Base-by-base conservation (phyloP, 2,113 vertebrate genomes). In the Potamarius usumacintae region DNA sequence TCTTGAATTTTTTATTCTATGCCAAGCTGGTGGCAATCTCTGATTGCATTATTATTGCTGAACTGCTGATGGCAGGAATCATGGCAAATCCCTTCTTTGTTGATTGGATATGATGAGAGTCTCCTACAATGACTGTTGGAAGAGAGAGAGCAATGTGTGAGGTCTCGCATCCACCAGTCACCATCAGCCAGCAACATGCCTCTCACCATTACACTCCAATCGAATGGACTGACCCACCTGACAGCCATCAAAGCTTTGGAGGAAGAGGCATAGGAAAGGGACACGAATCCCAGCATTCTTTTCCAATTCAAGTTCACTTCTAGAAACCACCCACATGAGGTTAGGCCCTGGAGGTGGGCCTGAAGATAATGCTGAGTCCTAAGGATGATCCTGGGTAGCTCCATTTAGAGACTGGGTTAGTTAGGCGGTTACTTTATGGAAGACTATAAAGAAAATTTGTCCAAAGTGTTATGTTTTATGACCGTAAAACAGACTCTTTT, bases 41-140 rank as follows among this genome's bases (percentile, higher is more conserved):
- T 77, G 84, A 89, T 67, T 86, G 81, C 88, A 69, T 85, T 83
- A 82, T 83, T 86, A 86, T 86, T 78, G 74, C 72, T 22, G n/a
- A 71, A 53, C 85, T 48, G 34, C 80, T 86, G 77, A 85, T 76
- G 57, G 62, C 63, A 57, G 69, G 55, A 60, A 48, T 89, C 48
- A 53, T n/a, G 20, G 52, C 63, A 79, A 20, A 58, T 81, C 62
- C 10, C 22, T 25, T 55, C 52, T 77, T 20, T 86, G 89, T 67
- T 82, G 83, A 85, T 76, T 88, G 71, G 63, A 63, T 85, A 83
- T 87, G 58, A 42, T 69, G 22, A 80, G 69, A 74, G 77, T 78
- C 80, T 89, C 58, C 81, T 57, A 57, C 50, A 42, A 81, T 57
- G 79, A 12, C 57, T 67, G n/a, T 6, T 65, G n/a, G 58, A 50